These are phyloP conservation scores for Cynoglossus semilaevis DNA, from an alignment of 2,113 vertebrate species.

Conservation along the genomic window DNA sequence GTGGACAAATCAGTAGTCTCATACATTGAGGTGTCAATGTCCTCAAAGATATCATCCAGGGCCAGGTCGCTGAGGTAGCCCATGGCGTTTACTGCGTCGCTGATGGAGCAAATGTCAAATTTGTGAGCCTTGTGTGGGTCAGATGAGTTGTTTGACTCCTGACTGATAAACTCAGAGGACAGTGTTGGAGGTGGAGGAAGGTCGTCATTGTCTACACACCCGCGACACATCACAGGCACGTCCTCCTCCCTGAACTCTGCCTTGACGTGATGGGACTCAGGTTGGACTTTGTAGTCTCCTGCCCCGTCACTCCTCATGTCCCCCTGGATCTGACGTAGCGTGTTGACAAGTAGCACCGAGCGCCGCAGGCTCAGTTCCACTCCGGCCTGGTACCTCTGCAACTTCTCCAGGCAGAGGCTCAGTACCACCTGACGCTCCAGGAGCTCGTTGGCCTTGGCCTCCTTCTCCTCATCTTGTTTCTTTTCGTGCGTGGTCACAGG, in stretches of 20 bases:
- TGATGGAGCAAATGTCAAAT: constrained; percentile 60
- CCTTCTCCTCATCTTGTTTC: constrained; percentile 8
- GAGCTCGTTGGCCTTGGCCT: constrained; percentile 51
- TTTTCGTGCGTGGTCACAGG: constrained; percentile 70
- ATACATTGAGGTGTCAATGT: constrained; percentile 89
- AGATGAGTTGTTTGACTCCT: constrained; percentile 33
- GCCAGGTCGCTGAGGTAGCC: constrained; percentile 85
- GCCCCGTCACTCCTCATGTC: constrained; percentile 71
- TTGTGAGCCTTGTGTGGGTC: constrained; percentile 53
- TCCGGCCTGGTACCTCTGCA: constrained; percentile 80
- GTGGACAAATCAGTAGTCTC: constrained; percentile 82
- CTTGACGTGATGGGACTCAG: constrained; percentile 48
- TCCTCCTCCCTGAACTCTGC: constrained; percentile 72
- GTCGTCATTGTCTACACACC: constrained; percentile 59
- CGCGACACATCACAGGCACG: constrained; percentile 65
- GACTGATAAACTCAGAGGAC: constrained; percentile 22
- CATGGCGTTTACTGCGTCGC: constrained; percentile 80
- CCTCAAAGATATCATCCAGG: constrained; percentile 86
- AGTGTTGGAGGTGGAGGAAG: neutral
- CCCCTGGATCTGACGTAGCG: constrained; percentile 83
- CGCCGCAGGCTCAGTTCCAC: constrained; percentile 84
- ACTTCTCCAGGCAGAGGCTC: constrained; percentile 84
- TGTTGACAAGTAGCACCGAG: constrained; percentile 86
- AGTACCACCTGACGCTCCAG: constrained; percentile 86
- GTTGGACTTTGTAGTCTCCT: constrained; percentile 55